phyloP scores from a whole-genome alignment of 2,797 vertebrate genomes.

The Chromobotia macracanthus region DNA sequence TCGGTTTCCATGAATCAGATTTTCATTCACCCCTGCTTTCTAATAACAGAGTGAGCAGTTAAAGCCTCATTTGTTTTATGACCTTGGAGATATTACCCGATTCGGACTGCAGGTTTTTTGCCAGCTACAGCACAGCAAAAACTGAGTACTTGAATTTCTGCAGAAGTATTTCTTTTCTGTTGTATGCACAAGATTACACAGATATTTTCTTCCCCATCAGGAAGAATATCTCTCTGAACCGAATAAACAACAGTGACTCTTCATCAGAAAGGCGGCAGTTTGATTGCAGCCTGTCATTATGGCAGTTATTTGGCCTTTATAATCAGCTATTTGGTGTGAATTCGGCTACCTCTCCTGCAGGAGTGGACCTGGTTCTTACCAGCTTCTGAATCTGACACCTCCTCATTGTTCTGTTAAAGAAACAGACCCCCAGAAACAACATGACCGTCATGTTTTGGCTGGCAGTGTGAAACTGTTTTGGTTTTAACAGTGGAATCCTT shows the following conservation, averaged over 20 bases:
- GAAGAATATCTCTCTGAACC: neutral
- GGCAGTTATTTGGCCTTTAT: neutral
- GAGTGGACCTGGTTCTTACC: neutral
- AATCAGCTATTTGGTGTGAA: neutral
- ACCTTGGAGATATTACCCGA: conserved; percentile 45
- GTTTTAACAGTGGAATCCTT: conserved; percentile 39
- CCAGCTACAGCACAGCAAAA: conserved; percentile 27
- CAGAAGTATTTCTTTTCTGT: neutral
- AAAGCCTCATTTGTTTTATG: conserved; percentile 61
- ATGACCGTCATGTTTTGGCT: conserved; percentile 45
- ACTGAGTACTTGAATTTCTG: conserved; percentile 24
- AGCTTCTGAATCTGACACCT: conserved; percentile 9
- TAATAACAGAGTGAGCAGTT: conserved; percentile 60
- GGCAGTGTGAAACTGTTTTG: conserved; percentile 32
- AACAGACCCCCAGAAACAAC: neutral
- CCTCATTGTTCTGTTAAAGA: conserved; percentile 2
- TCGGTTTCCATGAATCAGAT: conserved; percentile 61
- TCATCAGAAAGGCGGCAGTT: neutral
- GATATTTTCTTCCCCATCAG: neutral
- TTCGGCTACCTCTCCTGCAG: neutral
- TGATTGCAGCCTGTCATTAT: neutral
- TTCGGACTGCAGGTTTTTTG: neutral
- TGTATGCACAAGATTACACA: neutral
- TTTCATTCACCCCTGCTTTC: conserved; percentile 60
- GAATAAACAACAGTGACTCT: neutral